These are phyloP conservation scores for Varecia variegata DNA, from an alignment of 2,797 vertebrate species.

Conservation along the genomic window DNA sequence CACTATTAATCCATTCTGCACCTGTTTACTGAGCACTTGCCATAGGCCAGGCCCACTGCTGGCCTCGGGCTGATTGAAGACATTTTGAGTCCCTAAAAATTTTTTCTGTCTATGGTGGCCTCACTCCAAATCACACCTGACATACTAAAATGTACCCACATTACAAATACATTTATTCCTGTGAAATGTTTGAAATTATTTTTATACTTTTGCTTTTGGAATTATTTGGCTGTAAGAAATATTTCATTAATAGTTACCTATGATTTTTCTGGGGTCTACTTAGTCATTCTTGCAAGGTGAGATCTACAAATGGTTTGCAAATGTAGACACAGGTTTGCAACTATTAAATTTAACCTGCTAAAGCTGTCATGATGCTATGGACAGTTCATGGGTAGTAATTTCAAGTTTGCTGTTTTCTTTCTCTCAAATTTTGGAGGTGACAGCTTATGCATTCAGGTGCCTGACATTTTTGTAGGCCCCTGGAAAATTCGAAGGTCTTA, in stretches of 20 bases:
- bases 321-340: neutral
- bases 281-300: neutral
- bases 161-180: neutral
- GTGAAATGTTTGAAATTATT: neutral
- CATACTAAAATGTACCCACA: neutral
- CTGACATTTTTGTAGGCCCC: neutral
- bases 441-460: neutral
- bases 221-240: neutral
- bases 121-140: neutral
- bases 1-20: fast-evolving
- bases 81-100: neutral
- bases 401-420: neutral
- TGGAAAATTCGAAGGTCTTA: neutral
- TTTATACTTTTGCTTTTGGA: neutral
- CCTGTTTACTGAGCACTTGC: neutral
- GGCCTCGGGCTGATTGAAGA: neutral
- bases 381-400: neutral
- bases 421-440: neutral
- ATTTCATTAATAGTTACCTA: neutral
- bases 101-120: neutral
- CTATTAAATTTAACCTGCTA: neutral
- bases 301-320: neutral
- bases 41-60: neutral
- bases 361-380: neutral
- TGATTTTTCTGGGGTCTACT: neutral